Base-by-base conservation (phyloP, 2,113 vertebrate species). In the Larimichthys crocea region DNA sequence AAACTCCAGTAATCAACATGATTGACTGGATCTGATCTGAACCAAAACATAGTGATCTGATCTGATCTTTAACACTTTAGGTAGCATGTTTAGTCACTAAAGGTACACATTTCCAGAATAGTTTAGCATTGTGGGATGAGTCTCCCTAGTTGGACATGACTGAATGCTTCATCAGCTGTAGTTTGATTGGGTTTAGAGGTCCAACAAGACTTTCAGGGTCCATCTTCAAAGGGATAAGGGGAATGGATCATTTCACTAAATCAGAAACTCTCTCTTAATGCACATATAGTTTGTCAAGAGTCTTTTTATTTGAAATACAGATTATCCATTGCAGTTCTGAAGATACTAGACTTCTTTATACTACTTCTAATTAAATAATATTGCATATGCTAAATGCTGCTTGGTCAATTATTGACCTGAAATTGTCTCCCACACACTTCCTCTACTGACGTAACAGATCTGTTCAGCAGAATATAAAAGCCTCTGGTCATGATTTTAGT, bases 191-290 rank as follows among this genome's bases (percentile, higher is more conserved):
- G 20, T 94, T 52, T 81, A 94, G 89, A 0, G 94, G 93, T 22
- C 88, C 88, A 53, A 95, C 7, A 1, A 96, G 49, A 49, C 86
- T 75, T 49, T 29, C 15, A 0, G 11, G 56, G 70, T 91, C 88
- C 91, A 96, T 57, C 65, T 90, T 79, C 67, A 96, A 59, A 0
- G 95, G 96, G 71, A 96, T 91, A 96, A 96, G 74, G 48, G 55
- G 59, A 29, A 52, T 19, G 5, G 5, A 56, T 3, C 3, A 68
- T 49, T 60, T 40, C 15, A 52, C 3, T 0, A 29, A 44, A 74
- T 20, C 4, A 22, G 52, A 63, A 56, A 57, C 35, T 55, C 15
- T 40, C 3, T 74, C 15, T 42, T 24, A 14, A 14, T 49, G 0
- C 19, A 66, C 40, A 44, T 46, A 35, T 35, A 35, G 31, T 35